Base-by-base conservation (phyloP, 2,888 invertebrate species). In the Netelia virgata region DNA sequence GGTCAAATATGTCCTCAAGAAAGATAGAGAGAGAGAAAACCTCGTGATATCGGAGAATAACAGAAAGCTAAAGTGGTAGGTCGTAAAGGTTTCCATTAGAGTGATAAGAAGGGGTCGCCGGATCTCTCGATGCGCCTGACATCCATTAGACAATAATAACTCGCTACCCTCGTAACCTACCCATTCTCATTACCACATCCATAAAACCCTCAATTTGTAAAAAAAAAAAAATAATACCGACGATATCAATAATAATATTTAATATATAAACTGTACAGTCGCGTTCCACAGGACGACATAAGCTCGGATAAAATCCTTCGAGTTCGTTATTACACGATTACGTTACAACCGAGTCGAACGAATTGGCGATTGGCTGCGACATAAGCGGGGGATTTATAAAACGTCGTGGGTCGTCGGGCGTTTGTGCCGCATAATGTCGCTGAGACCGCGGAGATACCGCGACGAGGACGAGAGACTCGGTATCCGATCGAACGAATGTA, bases 11-110 rank as follows among this genome's bases (percentile, higher is more conserved):
- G 53, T 36, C 36, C 11, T n/a, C 23, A 47, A 18, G 64, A 77
- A 14, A 43, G 20, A 64, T n/a, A 64, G 47, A 16, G 11, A 36
- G 18, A 16, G 18, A 41, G 47, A 66, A 5, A 47, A 1, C 50
- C 10, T 81, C 82, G 83, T 88, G 86, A 88, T 89, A 90, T 74
- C 41, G 74, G 80, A 53, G n/a, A 9, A 41, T 18, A 20, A 23
- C n/a, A 61, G 74, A 75, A 50, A 20, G 78, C 78, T 83, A 88
- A 89, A 90, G 88, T 89, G 89, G 86, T 85, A 10, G 74, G 76
- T 82, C 87, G 82, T 88, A 88, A 87, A 88, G 86, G 88, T 87
- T 87, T 89, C 88, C 90, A 90, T 90, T 90, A 90, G 87, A 85
- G 23, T 81, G 90, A 90, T 90, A 90, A 89, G 86, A 57, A 16